These are phyloP conservation scores for Danionella cerebrum DNA, from an alignment of 2,113 vertebrate genomes.

Conservation along the genomic window DNA sequence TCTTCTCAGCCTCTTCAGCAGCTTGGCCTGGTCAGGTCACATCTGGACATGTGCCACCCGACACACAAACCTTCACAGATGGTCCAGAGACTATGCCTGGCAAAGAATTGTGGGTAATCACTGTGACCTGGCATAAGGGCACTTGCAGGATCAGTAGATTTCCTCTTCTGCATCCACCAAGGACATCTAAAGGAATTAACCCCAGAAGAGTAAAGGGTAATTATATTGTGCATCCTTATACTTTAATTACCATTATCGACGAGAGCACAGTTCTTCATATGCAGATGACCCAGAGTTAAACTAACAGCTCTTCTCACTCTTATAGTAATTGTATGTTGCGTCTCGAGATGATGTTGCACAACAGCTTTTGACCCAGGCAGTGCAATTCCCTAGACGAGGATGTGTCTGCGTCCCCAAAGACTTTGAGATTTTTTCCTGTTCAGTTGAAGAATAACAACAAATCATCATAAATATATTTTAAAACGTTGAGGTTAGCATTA, in stretches of 20 bases:
- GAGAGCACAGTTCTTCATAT: not conserved
- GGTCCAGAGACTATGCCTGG: slow-evolving; percentile 53
- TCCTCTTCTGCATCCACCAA: slow-evolving; percentile 31
- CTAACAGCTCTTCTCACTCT: not conserved
- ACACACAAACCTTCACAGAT: slow-evolving; percentile 59
- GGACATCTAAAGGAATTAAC: slow-evolving; percentile 70
- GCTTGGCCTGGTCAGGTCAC: slow-evolving; percentile 69
- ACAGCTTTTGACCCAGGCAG: not conserved
- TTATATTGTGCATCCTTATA: not conserved
- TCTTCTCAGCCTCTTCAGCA: slow-evolving; percentile 38
- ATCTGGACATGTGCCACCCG: slow-evolving; percentile 78
- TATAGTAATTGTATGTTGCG: slow-evolving; percentile 8
- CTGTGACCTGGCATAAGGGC: slow-evolving; percentile 33
- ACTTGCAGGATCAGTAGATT: slow-evolving; percentile 22
- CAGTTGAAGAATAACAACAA: too few species aligned
- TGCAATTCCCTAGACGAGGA: too few species aligned
- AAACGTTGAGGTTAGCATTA: too few species aligned
- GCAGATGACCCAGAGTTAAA: not conserved
- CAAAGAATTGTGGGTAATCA: slow-evolving; percentile 64
- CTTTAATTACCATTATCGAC: not conserved
- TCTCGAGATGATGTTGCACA: slow-evolving; percentile 14
- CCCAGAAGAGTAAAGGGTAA: slow-evolving; percentile 41
- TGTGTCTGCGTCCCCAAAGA: too few species aligned
- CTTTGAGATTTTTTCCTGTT: too few species aligned
- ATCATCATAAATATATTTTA: too few species aligned